These are phyloP conservation scores for Telmatochromis sp. DNA, from an alignment of 2,113 vertebrate genomes.

Conservation along the genomic window DNA sequence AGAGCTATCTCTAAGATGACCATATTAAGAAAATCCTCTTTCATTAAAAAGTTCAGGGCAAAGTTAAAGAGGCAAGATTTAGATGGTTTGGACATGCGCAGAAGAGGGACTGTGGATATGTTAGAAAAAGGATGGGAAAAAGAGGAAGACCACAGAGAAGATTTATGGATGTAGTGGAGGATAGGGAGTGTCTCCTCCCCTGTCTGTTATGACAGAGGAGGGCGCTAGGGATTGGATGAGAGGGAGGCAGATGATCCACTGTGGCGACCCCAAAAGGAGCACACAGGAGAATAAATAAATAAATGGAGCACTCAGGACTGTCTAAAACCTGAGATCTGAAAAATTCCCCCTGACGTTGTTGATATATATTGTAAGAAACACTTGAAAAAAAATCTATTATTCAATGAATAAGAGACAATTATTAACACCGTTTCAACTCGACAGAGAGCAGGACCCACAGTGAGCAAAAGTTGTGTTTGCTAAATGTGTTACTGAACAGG, in stretches of 20 bases:
- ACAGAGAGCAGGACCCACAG: not conserved
- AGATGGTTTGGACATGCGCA: not conserved
- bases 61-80: not conserved
- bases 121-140: not conserved
- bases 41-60: not conserved
- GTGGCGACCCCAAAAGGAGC: not conserved
- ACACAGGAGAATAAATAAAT: fast-evolving
- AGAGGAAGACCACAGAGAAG: not conserved
- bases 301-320: not conserved
- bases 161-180: not conserved
- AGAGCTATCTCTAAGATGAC: not conserved
- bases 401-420: not conserved
- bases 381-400: not conserved
- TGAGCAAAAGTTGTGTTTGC: not conserved
- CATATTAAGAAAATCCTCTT: not conserved
- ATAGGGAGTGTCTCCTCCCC: not conserved
- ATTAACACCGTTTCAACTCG: not conserved
- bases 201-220: not conserved
- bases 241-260: not conserved
- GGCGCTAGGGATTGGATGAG: not conserved
- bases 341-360: not conserved
- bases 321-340: not conserved
- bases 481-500: not conserved
- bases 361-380: not conserved
- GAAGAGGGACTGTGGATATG: not conserved